Evolutionary conservation across 2,113 vertebrate genomes (phyloP).

Genomic region (Alligator sinensis): DNA sequence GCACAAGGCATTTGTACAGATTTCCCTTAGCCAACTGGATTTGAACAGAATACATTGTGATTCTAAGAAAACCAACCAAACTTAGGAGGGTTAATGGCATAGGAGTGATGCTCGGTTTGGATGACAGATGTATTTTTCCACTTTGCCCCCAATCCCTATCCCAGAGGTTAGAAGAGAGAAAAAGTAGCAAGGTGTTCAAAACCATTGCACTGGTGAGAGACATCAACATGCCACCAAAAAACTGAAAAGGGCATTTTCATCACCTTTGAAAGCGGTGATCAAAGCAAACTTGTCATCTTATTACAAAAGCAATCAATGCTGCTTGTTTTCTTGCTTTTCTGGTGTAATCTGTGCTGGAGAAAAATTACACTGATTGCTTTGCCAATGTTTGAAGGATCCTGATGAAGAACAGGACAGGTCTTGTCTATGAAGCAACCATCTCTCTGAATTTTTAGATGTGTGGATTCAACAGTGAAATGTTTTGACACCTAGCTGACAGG

Average conservation of each 20-base stretch:
- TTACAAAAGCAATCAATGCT: slow-evolving; percentile 73
- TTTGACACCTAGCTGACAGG: background rate
- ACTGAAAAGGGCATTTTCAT: slow-evolving; percentile 70
- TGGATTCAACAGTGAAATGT: background rate
- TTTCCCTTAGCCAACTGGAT: background rate
- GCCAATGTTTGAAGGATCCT: slow-evolving; percentile 39
- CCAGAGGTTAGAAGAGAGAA: background rate
- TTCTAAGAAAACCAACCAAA: background rate
- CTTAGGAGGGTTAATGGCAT: background rate
- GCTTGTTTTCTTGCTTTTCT: slow-evolving; percentile 56
- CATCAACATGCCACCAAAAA: slow-evolving; percentile 66
- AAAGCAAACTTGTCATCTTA: slow-evolving; percentile 68
- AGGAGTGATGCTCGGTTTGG: background rate
- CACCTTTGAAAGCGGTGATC: slow-evolving; percentile 56
- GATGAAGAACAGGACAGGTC: background rate
- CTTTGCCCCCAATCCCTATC: background rate
- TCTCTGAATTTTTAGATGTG: background rate
- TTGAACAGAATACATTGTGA: background rate
- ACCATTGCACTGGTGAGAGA: background rate
- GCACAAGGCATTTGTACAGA: background rate
- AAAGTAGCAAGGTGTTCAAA: background rate
- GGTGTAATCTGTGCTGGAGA: slow-evolving; percentile 62
- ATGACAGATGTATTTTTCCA: background rate
- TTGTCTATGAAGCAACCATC: background rate
- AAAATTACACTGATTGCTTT: slow-evolving; percentile 65